These are phyloP conservation scores for Barypeithes pellucidus DNA, from an alignment of 2,888 invertebrate species.

Conservation along the genomic window DNA sequence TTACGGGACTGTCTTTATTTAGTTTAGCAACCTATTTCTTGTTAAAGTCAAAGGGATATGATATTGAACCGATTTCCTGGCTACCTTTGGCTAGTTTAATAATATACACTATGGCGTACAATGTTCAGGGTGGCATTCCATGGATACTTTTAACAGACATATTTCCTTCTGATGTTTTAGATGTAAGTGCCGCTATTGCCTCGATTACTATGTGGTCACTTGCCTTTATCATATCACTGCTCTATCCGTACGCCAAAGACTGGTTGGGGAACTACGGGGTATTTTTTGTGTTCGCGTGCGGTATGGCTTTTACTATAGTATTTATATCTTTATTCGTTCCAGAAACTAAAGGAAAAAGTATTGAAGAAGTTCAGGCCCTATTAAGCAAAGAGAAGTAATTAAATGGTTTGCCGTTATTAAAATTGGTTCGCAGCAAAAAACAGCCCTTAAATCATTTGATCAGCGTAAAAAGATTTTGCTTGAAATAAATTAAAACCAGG, in stretches of 20 bases:
- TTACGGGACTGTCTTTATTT: slow-evolving; percentile 74
- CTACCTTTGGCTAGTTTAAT: slow-evolving; percentile 23
- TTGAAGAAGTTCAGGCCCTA: slow-evolving; percentile 50
- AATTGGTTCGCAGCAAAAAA: too few species aligned
- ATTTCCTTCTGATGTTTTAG: slow-evolving; percentile 84
- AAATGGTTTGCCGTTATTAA: too few species aligned
- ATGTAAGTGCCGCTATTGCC: slow-evolving; percentile 71
- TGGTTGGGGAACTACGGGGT: neutral
- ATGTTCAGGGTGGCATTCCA: slow-evolving; percentile 79
- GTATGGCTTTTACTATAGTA: slow-evolving; percentile 20
- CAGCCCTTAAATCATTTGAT: too few species aligned
- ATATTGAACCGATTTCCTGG: slow-evolving; percentile 20
- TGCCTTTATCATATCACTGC: slow-evolving; percentile 32
- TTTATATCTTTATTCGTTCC: slow-evolving; percentile 46
- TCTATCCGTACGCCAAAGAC: neutral
- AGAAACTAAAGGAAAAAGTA: slow-evolving; percentile 55
- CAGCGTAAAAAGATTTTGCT: too few species aligned
- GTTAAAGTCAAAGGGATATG: slow-evolving; percentile 61
- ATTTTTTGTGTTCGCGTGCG: slow-evolving; percentile 8
- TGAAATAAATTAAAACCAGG: too few species aligned
- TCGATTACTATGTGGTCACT: slow-evolving; percentile 39
- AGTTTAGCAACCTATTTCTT: slow-evolving; percentile 57
- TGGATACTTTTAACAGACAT: slow-evolving; percentile 89
- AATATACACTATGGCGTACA: slow-evolving; percentile 17
- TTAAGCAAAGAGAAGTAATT: too few species aligned